Evolutionary conservation across 2,797 vertebrate genomes (phyloP).

Genomic region (Poeciliopsis gracilis): DNA sequence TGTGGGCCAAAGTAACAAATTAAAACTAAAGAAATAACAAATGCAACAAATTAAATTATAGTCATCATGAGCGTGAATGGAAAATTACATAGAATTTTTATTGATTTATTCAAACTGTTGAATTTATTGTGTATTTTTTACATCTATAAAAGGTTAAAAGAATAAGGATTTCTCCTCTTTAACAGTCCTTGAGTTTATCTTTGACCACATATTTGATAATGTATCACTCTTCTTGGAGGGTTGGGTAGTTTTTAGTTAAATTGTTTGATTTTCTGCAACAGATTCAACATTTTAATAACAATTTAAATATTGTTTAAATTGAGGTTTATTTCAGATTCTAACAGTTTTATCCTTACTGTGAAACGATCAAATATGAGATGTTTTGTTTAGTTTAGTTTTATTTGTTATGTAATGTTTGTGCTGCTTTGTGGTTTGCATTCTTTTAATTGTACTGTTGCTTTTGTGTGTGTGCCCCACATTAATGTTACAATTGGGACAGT

Average conservation of each 20-base stretch:
- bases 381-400: background rate
- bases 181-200: background rate
- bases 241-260: background rate
- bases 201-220: background rate
- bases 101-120: background rate
- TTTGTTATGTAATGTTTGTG: background rate
- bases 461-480: background rate
- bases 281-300: background rate
- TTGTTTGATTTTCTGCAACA: background rate
- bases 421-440: background rate
- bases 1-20: background rate
- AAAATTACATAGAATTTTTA: background rate
- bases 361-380: background rate
- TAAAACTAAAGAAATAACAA: background rate
- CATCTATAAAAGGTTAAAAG: background rate
- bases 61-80: background rate
- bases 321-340: background rate
- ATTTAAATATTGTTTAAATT: background rate
- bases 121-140: background rate
- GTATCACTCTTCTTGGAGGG: background rate
- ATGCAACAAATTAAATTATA: background rate
- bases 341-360: background rate
- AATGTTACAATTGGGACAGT: background rate
- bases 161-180: background rate
- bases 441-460: background rate